A percentile compares a stretch with the other conserved stretches of the same genome.
phyloP scores from a whole-genome alignment of 1,140 invertebrate genomes.

The Whitmania pigra region DNA sequence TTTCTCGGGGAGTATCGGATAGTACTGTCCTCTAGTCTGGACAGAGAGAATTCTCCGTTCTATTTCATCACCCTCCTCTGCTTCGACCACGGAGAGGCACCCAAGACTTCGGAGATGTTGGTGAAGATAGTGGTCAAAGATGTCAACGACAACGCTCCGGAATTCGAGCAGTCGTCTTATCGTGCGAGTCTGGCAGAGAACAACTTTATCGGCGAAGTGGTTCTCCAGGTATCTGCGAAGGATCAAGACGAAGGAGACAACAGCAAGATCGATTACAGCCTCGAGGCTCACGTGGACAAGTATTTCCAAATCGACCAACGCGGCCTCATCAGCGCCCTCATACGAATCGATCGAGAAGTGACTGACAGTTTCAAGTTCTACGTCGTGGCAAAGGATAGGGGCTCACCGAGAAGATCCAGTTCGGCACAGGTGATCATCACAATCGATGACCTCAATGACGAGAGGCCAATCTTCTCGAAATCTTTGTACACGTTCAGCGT shows the following conservation, averaged over 20 bases:
- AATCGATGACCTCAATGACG: constrained; percentile 25
- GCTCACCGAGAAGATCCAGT: constrained; percentile 9
- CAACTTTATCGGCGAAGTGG: constrained; percentile 54
- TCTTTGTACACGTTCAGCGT: constrained; percentile 16
- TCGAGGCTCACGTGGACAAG: constrained; percentile 49
- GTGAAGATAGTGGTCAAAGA: constrained; percentile 56
- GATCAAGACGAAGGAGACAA: constrained; percentile 68
- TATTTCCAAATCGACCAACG: constrained; percentile 16
- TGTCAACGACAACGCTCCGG: constrained; percentile 63
- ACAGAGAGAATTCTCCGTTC: constrained; percentile 50
- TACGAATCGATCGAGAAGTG: constrained; percentile 68
- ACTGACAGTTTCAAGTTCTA: constrained; percentile 44
- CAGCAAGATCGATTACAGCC: constrained; percentile 60
- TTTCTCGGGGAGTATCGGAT: constrained; percentile 26
- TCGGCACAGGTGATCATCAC: constrained; percentile 17
- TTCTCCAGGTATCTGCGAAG: constrained; percentile 57
- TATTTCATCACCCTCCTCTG: constrained; percentile 16
- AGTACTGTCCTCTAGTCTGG: constrained; percentile 50
- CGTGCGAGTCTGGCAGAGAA: constrained; percentile 58
- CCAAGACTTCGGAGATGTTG: constrained; percentile 41
- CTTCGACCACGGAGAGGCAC: not conserved
- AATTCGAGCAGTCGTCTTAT: constrained; percentile 65
- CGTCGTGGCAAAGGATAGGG: constrained; percentile 20
- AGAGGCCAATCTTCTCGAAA: constrained; percentile 18
- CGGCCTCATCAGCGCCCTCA: constrained; percentile 70